Percentiles rank a stretch among this genome's conserved stretches.
Conservation (phyloP, 2,113 vertebrate genomes). For the Oncorhynchus gorbuscha region DNA sequence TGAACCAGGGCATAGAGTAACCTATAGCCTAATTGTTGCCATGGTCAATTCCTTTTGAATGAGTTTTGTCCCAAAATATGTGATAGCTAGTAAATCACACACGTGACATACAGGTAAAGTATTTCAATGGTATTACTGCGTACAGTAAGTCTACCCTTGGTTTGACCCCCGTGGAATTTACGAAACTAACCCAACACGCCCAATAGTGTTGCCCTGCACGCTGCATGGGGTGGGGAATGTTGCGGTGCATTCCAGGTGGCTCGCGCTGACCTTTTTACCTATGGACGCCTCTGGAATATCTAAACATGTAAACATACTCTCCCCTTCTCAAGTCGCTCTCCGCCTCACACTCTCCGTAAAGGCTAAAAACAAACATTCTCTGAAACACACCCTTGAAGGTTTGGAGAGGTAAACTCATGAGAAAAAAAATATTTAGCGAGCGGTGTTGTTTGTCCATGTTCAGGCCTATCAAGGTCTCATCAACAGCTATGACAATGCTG, state of each 20-base stretch:
- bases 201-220: constrained; percentile 5
- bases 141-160: background rate
- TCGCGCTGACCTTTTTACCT: constrained; percentile 82
- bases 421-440: background rate
- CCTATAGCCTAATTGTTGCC: background rate
- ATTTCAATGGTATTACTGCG: background rate
- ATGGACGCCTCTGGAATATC: constrained; percentile 76
- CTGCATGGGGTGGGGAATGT: constrained; percentile 55
- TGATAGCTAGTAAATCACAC: too few relatives aligned
- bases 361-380: background rate
- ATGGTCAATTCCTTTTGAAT: too few relatives aligned
- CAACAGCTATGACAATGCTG: background rate
- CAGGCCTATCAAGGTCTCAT: background rate
- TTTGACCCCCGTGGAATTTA: constrained; percentile 9
- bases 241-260: constrained; percentile 41
- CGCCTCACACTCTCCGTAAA: constrained; percentile 14
- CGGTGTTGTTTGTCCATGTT: background rate
- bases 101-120: too few relatives aligned
- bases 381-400: background rate
- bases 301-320: constrained; percentile 77
- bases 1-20: too few relatives aligned
- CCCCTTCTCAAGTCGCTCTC: constrained; percentile 17
- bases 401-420: background rate
- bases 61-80: too few relatives aligned
- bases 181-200: constrained; percentile 24